Base-by-base conservation (phyloP, 2,797 vertebrate species). In the Rhabdophis nuchalis region DNA sequence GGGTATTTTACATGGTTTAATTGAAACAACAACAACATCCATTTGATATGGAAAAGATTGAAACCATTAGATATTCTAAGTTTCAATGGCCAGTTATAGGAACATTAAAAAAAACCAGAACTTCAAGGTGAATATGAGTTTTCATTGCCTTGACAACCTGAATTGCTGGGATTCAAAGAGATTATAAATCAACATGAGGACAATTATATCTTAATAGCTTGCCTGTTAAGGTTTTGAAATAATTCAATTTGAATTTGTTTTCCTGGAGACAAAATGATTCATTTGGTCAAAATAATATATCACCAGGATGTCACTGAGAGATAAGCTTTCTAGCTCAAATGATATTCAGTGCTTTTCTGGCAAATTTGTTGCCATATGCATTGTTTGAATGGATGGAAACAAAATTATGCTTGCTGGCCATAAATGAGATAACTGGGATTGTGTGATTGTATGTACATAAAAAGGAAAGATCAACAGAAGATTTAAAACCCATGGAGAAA, bases 171-270 rank as follows among this genome's bases (percentile, higher is more conserved):
- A 29, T 86, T 86, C 46, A 27, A 8, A 52, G 91, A 92, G 52
- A 89, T 89, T 92, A 89, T 29, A 86, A 89, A 92, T 54, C 27
- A 20, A 52, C 10, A 14, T 68, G 27, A 68, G 23, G n/a, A 89
- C 91, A 92, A 50, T 89, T 92, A n/a, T 89, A 56, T 57, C 91
- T 68, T 61, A 68, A 89, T 54, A 86, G 91, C 58, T 64, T 92
- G 11, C 58, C 57, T 54, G n/a, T 86, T 64, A 86, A 86, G 36
- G 41, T 50, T 57, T 56, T 32, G 46, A 23, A 82, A 88, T 52
- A 68, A 89, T 46, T 86, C 36, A 86, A 41, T 56, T 68, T 13
- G 86, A n/a, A 56, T 86, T n/a, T 85, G 32, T 64, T 85, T 64
- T 92, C 82, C 85, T 57, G 27, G 29, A 27, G 77, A 58, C 12